These are phyloP conservation scores for Microlaimidae sp. DNA, from an alignment of 2,888 invertebrate species.

Conservation along the genomic window DNA sequence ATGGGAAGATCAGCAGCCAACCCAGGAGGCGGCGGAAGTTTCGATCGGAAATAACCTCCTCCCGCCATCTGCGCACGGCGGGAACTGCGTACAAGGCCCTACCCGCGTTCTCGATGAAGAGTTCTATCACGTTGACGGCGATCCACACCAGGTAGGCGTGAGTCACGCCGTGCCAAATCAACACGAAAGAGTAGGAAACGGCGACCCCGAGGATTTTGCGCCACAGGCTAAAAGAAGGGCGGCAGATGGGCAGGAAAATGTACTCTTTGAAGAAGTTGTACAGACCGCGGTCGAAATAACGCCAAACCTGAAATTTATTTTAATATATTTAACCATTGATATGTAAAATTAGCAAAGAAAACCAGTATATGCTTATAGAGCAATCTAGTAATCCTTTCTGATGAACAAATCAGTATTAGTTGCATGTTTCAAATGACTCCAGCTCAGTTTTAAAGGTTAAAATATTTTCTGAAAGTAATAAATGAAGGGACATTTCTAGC, in stretches of 20 bases:
- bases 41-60: constrained; percentile 23
- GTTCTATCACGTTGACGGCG: constrained; percentile 37
- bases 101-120: constrained; percentile 33
- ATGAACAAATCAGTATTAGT: too few relatives aligned
- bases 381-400: too few relatives aligned
- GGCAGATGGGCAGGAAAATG: constrained; percentile 40
- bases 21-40: constrained; percentile 29
- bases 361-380: too few relatives aligned
- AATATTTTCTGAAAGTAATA: too few relatives aligned
- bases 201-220: constrained; percentile 37
- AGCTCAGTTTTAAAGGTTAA: too few relatives aligned
- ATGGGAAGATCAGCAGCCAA: constrained; percentile 23
- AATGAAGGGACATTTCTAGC: too few relatives aligned
- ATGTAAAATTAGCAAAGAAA: neutral
- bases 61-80: constrained; percentile 19
- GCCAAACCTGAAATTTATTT: too few relatives aligned
- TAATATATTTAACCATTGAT: neutral
- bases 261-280: constrained; percentile 40
- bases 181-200: constrained; percentile 38
- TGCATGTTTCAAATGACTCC: too few relatives aligned
- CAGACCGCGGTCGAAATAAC: constrained; percentile 40
- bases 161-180: constrained; percentile 40
- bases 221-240: constrained; percentile 34
- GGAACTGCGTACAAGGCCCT: constrained; percentile 27
- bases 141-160: constrained; percentile 39